phyloP scores from a whole-genome alignment of 2,888 invertebrate species.

The Dusona sp. region DNA sequence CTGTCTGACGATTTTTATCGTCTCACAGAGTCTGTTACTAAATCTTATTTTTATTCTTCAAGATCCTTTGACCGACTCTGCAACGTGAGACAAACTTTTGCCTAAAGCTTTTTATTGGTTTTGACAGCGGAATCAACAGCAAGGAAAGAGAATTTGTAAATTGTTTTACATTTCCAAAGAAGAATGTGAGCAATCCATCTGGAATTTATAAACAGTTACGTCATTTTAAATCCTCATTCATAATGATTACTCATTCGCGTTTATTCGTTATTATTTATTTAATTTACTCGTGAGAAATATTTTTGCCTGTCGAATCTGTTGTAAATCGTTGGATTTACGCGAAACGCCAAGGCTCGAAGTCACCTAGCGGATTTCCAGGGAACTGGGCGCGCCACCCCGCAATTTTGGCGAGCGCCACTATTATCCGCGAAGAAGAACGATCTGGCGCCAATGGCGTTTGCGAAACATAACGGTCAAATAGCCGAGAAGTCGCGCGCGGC shows the following conservation, averaged over 20 bases:
- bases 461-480: neutral
- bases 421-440: neutral
- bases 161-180: neutral
- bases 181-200: neutral
- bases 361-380: neutral
- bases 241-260: too few relatives aligned
- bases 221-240: too few relatives aligned
- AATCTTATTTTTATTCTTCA: neutral
- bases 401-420: neutral
- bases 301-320: neutral
- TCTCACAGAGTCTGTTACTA: neutral
- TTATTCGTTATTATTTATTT: too few relatives aligned
- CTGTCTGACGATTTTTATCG: neutral
- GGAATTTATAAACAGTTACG: too few relatives aligned
- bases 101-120: neutral
- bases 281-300: too few relatives aligned
- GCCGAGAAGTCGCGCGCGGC: neutral
- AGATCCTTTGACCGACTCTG: neutral
- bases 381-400: neutral
- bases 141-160: neutral
- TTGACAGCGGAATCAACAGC: neutral
- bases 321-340: neutral
- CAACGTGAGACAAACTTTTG: too few relatives aligned
- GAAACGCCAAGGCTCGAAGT: neutral
- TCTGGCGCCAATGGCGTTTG: conserved; percentile 1